phyloP scores from a whole-genome alignment of 2,113 vertebrate species.

The Otocyon megalotis region DNA sequence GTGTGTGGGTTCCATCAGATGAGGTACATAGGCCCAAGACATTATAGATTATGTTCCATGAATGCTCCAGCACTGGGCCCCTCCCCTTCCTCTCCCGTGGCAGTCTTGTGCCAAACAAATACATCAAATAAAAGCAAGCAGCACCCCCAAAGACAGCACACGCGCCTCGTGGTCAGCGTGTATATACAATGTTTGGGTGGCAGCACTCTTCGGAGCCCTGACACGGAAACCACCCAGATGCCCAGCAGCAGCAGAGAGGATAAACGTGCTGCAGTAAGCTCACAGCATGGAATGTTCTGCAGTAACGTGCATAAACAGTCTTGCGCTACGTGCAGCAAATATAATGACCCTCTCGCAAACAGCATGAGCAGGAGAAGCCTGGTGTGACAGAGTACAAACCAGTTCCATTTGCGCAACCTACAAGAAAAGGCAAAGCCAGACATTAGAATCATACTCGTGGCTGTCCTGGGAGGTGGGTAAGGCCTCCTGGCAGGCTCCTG shows the following conservation, averaged over 20 bases:
- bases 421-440: neutral
- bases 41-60: too few species aligned
- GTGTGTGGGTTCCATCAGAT: neutral
- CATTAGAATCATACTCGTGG: fast-evolving
- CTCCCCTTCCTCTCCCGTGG: neutral
- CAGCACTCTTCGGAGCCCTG: fast-evolving
- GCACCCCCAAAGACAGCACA: fast-evolving
- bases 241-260: neutral
- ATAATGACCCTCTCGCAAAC: neutral
- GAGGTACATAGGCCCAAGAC: fast-evolving
- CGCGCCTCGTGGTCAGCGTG: fast-evolving
- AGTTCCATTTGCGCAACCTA: neutral
- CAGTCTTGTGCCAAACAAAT: neutral
- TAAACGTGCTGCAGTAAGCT: fast-evolving
- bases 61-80: fast-evolving
- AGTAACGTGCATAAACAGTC: neutral
- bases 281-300: fast-evolving
- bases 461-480: too few species aligned
- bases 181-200: neutral
- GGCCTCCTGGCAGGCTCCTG: fast-evolving
- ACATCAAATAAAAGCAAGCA: neutral
- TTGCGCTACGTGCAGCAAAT: fast-evolving
- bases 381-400: neutral
- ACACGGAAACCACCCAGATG: fast-evolving
- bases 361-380: neutral